Percentiles rank a stretch among this genome's conserved stretches.
Evolutionary conservation across 1,140 invertebrate genomes (phyloP).

Genomic region (Thalassaphorura encarpata): DNA sequence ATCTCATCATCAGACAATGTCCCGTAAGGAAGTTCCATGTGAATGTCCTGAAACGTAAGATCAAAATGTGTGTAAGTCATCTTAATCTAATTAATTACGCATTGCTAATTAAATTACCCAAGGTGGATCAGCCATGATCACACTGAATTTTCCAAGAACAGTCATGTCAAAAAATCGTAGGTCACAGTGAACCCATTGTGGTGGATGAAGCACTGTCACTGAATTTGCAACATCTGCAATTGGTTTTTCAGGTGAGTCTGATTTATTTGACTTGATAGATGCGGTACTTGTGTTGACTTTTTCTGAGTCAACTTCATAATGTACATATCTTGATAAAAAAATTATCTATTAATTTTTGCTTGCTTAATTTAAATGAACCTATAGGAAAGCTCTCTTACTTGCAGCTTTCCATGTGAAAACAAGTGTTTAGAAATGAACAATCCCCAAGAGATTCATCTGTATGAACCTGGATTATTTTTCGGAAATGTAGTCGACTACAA

Average conservation of each 20-base stretch:
- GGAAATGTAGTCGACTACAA: constrained; percentile 90
- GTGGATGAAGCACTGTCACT: constrained; percentile 63
- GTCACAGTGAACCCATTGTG: constrained; percentile 88
- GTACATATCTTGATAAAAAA: constrained; percentile 62
- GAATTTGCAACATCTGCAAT: constrained; percentile 36
- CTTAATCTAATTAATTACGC: constrained; percentile 32
- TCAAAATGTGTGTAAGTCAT: neutral
- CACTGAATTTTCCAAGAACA: constrained; percentile 82
- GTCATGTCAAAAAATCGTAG: constrained; percentile 91
- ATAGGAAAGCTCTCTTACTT: constrained; percentile 49
- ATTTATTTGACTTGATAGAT: neutral
- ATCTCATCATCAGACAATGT: constrained; percentile 99
- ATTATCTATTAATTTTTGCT: neutral
- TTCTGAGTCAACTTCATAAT: constrained; percentile 75
- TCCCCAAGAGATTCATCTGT: constrained; percentile 93
- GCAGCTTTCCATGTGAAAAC: constrained; percentile 98
- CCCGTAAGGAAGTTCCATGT: constrained; percentile 97
- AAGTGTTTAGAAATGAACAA: constrained; percentile 95
- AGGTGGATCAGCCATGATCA: constrained; percentile 92
- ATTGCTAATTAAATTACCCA: constrained; percentile 62
- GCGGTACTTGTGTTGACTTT: constrained; percentile 27
- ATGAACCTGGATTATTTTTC: constrained; percentile 93
- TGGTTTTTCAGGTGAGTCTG: too few relatives aligned
- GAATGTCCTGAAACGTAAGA: constrained; percentile 47
- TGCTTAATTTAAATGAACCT: constrained; percentile 2